phyloP scores from a whole-genome alignment of 2,113 vertebrate species.

The Sula dactylatra region DNA sequence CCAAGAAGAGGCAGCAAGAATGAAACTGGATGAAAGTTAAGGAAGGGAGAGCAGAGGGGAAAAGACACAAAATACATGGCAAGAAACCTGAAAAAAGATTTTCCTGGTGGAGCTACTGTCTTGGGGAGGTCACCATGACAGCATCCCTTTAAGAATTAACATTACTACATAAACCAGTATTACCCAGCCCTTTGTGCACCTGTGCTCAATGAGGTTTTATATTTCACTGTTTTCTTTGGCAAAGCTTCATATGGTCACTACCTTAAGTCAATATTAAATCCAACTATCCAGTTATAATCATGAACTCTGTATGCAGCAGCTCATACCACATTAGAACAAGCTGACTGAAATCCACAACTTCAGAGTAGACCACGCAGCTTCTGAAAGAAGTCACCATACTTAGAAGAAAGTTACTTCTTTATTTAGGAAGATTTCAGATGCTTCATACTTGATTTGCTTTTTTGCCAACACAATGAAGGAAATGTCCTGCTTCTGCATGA shows the following conservation, averaged over 20 bases:
- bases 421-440: not conserved
- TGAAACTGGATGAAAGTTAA: not conserved
- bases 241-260: slow-evolving; percentile 3
- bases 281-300: slow-evolving; percentile 33
- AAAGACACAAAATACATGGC: not conserved
- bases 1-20: not conserved
- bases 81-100: not conserved
- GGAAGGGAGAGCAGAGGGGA: not conserved
- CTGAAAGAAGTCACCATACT: not conserved
- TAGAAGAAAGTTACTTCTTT: not conserved
- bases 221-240: slow-evolving; percentile 64
- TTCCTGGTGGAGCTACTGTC: not conserved
- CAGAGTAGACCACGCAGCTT: not conserved
- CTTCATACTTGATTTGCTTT: not conserved
- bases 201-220: slow-evolving; percentile 17
- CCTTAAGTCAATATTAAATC: slow-evolving; percentile 67
- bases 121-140: not conserved
- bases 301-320: slow-evolving; percentile 36
- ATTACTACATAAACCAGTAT: not conserved
- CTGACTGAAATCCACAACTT: not conserved
- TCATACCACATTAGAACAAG: not conserved
- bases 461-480: slow-evolving; percentile 45
- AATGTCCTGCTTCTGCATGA: slow-evolving; percentile 68
- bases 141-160: not conserved
- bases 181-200: not conserved